These are phyloP conservation scores for Drosophila navojoa DNA, from an alignment of 1,140 invertebrate species.

Conservation along the genomic window DNA sequence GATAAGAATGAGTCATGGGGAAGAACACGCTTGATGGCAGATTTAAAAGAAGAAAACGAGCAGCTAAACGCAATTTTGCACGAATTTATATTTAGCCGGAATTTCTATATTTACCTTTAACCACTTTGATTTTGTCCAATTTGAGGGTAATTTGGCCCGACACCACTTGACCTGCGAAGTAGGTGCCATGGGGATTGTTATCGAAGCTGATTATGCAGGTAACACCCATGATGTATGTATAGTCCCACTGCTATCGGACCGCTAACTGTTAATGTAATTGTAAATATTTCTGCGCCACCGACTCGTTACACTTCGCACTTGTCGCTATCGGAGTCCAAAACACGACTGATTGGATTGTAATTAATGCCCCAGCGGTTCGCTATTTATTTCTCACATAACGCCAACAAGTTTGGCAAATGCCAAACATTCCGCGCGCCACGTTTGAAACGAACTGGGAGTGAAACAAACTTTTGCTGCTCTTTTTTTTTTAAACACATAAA, in stretches of 20 bases:
- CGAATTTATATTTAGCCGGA: not conserved
- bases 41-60: not conserved
- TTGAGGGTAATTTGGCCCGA: constrained; percentile 84
- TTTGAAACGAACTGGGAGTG: constrained; percentile 63
- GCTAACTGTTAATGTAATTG: constrained; percentile 8
- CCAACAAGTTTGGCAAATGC: constrained; percentile 19
- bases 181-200: constrained; percentile 84
- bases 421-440: constrained; percentile 34
- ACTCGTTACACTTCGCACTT: constrained; percentile 27
- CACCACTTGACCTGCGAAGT: constrained; percentile 85
- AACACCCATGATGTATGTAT: constrained; percentile 61
- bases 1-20: constrained; percentile 43
- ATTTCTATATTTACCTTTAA: constrained; percentile 68
- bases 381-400: constrained; percentile 37
- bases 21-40: constrained; percentile 6
- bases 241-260: not conserved
- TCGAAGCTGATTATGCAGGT: constrained; percentile 82
- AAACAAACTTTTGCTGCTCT: constrained; percentile 49
- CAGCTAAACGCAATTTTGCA: not conserved
- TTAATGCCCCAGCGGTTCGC: constrained; percentile 17
- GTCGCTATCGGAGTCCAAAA: constrained; percentile 46
- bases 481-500: not conserved
- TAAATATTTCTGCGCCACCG: not conserved
- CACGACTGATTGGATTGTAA: constrained; percentile 62
- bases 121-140: constrained; percentile 84